Evolutionary conservation across 1,140 invertebrate species (phyloP).

Genomic region (Calycopis cecrops): DNA sequence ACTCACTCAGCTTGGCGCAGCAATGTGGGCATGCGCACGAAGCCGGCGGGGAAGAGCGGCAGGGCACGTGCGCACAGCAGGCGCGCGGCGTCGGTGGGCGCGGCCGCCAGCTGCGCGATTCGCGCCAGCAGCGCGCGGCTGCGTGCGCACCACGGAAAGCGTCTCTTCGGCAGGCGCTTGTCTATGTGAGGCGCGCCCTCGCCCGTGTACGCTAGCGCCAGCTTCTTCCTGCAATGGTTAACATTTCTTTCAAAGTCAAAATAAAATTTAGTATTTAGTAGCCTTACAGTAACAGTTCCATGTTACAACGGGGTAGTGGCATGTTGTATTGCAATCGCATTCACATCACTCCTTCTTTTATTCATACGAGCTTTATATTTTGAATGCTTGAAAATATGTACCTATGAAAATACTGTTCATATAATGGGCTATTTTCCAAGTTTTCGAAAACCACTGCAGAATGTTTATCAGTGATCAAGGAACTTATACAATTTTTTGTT

Average conservation of each 20-base stretch:
- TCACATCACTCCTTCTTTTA: no score
- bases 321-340: no score
- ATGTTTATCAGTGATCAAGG: no score
- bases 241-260: slow-evolving; percentile 5
- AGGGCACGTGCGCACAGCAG: slow-evolving; percentile 45
- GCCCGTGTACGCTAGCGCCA: slow-evolving; percentile 34
- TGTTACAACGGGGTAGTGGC: no score
- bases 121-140: slow-evolving; percentile 38
- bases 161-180: slow-evolving; percentile 62
- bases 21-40: slow-evolving; percentile 63
- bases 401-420: no score
- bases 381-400: no score
- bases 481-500: no score
- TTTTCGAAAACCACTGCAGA: no score
- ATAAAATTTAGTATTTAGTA: slow-evolving; percentile 15
- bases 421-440: no score
- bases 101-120: slow-evolving; percentile 31
- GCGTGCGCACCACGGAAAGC: slow-evolving; percentile 64
- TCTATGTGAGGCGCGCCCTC: slow-evolving; percentile 37
- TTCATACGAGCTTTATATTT: no score
- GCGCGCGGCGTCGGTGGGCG: slow-evolving; percentile 28
- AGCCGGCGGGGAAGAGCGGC: slow-evolving; percentile 64
- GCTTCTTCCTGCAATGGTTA: slow-evolving; percentile 48
- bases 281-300: no score
- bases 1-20: slow-evolving; percentile 61